Base-by-base conservation (phyloP, 1,140 invertebrate species). In the Bombyx mandarina region DNA sequence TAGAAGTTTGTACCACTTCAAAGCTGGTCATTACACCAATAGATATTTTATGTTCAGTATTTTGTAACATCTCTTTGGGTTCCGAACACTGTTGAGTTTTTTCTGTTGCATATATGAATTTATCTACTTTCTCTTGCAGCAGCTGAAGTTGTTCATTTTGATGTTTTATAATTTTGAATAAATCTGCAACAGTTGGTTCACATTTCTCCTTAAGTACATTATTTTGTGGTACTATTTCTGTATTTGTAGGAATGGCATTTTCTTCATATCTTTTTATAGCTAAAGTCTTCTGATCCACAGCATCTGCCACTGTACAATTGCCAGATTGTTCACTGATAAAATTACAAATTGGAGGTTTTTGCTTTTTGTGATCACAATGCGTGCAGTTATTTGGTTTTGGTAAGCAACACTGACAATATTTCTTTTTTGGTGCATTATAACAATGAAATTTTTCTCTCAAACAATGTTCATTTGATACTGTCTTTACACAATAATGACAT, bases 11-110 rank as follows among this genome's bases (percentile, higher is more conserved):
- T 3, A 90, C 90, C 60, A 92, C 89, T 79, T 93, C 92, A 80
- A 93, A 92, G 78, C 92, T 93, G 3, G 92, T 92, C 90, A 92
- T 93, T 8, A 93, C 90, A 60, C 91, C 91, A 61, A 93, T 91
- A 1, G 92, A 92, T 64, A 92, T 91, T 67, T 93, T 92, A 43
- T 90, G 88, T 57, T 88, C 87, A 10, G 75, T 56, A 61, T 66
- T 77, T 54, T 75, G 66, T 35, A 71, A 60, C 12, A 73, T 74
- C 26, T 35, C 26, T 5, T 5, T 35, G 26, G 26, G 26, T 5
- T 35, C 26, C 26, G 26, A 35, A 5, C 26, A 35, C 2, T 35
- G 26, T 56, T 61, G 46, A 44, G 58, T 49, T 49, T 73, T 73
- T 45, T 71, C 60, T 52, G 64, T 73, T 45, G 66, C 64, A 45